Percentiles rank a stretch among this genome's conserved stretches.
Evolutionary conservation across 2,797 vertebrate genomes (phyloP).

Genomic region (Cynopterus sphinx): DNA sequence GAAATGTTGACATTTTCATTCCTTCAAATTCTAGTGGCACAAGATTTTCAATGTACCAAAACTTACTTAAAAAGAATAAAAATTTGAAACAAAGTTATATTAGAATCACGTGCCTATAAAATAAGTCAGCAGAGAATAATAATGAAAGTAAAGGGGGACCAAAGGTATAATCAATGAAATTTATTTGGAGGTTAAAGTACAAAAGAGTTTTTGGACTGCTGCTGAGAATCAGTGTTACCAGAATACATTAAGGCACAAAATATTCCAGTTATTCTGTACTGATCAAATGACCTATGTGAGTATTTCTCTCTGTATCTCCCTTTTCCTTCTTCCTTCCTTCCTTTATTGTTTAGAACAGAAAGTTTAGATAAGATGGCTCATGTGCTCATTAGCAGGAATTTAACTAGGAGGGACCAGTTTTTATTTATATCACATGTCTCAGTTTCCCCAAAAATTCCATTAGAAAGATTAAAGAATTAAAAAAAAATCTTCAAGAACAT

Average conservation of each 20-base stretch:
- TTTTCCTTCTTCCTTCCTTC: not conserved
- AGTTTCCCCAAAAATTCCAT: not conserved
- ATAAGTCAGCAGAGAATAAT: not conserved
- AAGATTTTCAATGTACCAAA: not conserved
- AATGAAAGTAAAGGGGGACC: not conserved
- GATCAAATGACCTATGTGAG: not conserved
- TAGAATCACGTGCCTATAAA: not conserved
- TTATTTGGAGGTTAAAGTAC: not conserved
- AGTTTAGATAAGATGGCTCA: not conserved
- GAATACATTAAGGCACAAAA: not conserved
- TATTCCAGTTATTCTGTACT: not conserved
- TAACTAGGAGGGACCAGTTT: not conserved
- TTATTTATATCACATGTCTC: not conserved
- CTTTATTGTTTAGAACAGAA: not conserved
- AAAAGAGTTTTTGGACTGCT: not conserved
- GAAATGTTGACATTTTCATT: not conserved
- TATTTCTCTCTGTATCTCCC: not conserved
- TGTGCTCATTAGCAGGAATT: not conserved
- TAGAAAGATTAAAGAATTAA: conserved; percentile 8
- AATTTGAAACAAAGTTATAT: not conserved
- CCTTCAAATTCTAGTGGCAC: not conserved
- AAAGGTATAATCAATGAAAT: not conserved
- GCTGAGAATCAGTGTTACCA: not conserved
- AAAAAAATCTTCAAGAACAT: not conserved
- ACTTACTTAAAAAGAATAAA: not conserved